Base-by-base conservation (phyloP, 2,888 invertebrate genomes). In the Nezara viridula region DNA sequence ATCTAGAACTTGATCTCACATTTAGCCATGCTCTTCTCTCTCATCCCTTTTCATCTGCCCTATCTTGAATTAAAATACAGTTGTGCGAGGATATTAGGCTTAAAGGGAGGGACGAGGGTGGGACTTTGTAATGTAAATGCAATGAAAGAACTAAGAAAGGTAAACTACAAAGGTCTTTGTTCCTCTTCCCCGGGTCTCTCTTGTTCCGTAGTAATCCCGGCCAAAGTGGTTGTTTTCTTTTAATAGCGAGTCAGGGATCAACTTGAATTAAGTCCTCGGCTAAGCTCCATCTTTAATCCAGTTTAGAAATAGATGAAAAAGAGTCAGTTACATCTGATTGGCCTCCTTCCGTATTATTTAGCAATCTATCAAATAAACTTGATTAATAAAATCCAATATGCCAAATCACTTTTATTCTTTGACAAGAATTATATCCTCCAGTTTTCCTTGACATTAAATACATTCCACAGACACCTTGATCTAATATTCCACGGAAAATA, bases 81-180 rank as follows among this genome's bases (percentile, higher is more conserved):
- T 73, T 37, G 32, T 73, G 32, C 66, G 32, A 73, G 66, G 21
- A 73, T 73, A 73, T 73, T 73, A 73, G 32, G 19, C 66, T 32
- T 73, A 37, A 21, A 73, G 66, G 66, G 66, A 1, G 37, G 37
- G 19, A 19, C 24, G 27, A 12, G 40, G 21, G 77, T 40, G 9
- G 10, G 37, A 44, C 81, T 81, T 81, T 81, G 81, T 81, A 47
- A 81, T 81, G 81, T 47, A 81, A 81, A 81, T 81, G 44, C 24
- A 81, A 81, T n/a, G 81, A 81, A 81, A 44, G 81, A 81, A 81
- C 24, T 40, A 81, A 81, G 81, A 81, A 81, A 81, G 44, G 81
- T 47, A n/a, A 24, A 4, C 44, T 40, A 47, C 44, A n/a, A 44
- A 81, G 44, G 44, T n/a, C 44, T 81, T 47, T 73, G 66, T 73